These are phyloP conservation scores for Magallana angulata DNA, from an alignment of 1,140 invertebrate genomes.

Conservation along the genomic window DNA sequence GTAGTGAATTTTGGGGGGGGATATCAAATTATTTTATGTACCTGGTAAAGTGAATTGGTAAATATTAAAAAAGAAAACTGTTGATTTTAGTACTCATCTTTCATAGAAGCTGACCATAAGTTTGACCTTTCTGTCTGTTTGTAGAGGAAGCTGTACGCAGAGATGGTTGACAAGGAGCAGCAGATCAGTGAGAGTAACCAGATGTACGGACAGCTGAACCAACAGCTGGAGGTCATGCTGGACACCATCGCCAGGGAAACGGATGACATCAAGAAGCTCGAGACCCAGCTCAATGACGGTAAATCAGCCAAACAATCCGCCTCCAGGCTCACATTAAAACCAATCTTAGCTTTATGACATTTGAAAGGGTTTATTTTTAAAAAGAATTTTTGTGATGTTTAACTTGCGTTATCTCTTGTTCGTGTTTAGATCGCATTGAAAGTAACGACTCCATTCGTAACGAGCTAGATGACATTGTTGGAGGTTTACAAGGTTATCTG, in stretches of 20 bases:
- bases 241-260: conserved; percentile 74
- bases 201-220: conserved; percentile 70
- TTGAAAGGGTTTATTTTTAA: no score
- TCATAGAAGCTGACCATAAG: no score
- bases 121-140: background rate
- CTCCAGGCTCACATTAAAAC: no score
- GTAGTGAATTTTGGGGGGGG: no score
- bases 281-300: conserved; percentile 74
- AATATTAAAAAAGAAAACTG: no score
- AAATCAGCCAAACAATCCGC: background rate
- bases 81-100: no score
- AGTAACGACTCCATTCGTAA: conserved; percentile 72
- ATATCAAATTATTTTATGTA: no score
- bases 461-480: conserved; percentile 75
- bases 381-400: no score
- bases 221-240: conserved; percentile 72
- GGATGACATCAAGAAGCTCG: conserved; percentile 74
- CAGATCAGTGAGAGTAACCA: conserved; percentile 72
- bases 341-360: no score
- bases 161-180: conserved; percentile 74
- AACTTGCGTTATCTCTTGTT: no score
- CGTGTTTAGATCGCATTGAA: conserved; percentile 68
- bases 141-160: conserved; percentile 58
- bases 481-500: conserved; percentile 74
- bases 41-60: no score